phyloP scores from a whole-genome alignment of 2,113 vertebrate genomes.

The Arothron firmamentum region DNA sequence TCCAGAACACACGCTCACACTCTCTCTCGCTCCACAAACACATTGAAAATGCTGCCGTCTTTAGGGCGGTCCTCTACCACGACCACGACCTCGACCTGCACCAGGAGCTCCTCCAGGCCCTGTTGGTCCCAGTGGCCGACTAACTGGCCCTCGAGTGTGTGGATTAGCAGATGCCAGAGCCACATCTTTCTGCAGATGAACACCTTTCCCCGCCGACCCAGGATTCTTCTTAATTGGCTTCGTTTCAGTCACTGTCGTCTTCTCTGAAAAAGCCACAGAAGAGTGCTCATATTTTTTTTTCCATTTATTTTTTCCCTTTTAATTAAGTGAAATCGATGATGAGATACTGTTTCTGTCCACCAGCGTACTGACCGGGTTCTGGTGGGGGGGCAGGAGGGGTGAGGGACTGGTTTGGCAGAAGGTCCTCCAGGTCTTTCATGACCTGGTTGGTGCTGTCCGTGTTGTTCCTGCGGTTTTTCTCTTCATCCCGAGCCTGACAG shows the following conservation, averaged over 20 bases:
- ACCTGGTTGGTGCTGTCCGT: conserved; percentile 78
- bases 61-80: conserved; percentile 56
- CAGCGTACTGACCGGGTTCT: conserved; percentile 49
- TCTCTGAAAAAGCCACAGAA: background rate
- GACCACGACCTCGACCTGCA: conserved; percentile 41
- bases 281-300: background rate
- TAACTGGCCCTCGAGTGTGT: conserved; percentile 53
- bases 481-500: conserved; percentile 86
- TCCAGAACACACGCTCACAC: too few species aligned
- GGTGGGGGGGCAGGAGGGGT: conserved; percentile 40
- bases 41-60: conserved; percentile 30
- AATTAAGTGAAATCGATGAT: background rate
- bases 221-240: conserved; percentile 58
- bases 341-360: background rate
- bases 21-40: too few species aligned
- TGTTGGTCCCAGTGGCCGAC: conserved; percentile 48
- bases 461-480: conserved; percentile 90
- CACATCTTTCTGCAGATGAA: conserved; percentile 69
- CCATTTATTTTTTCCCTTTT: background rate
- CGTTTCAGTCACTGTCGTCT: background rate
- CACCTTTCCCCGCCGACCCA: conserved; percentile 50
- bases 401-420: conserved; percentile 67
- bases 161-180: conserved; percentile 57
- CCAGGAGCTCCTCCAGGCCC: conserved; percentile 43
- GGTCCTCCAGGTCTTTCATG: conserved; percentile 82